phyloP scores from a whole-genome alignment of 2,797 vertebrate species.

The Hozukius guyotensis region DNA sequence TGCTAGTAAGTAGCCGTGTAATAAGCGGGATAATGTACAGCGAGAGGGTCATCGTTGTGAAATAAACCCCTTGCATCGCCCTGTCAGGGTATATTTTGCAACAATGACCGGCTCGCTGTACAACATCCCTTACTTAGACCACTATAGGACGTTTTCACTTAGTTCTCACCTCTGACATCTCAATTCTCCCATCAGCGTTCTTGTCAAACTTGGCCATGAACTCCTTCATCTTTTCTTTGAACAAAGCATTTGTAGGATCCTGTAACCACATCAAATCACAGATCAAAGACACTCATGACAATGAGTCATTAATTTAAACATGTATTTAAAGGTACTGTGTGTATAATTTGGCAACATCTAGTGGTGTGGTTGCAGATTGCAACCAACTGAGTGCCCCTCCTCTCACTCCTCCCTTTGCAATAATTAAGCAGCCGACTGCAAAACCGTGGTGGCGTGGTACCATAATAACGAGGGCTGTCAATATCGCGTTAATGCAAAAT shows the following conservation, averaged over 20 bases:
- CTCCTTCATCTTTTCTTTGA: slow-evolving; percentile 93
- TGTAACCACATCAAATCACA: slow-evolving; percentile 50
- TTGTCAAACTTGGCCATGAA: slow-evolving; percentile 95
- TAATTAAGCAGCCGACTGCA: too few species aligned
- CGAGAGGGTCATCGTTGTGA: not conserved
- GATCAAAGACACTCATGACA: not conserved
- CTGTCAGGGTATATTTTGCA: not conserved
- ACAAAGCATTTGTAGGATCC: slow-evolving; percentile 83
- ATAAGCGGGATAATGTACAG: not conserved
- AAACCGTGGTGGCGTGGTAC: too few species aligned
- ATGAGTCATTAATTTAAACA: not conserved
- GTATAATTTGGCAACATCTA: too few species aligned
- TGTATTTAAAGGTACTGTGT: not conserved
- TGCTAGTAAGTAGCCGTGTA: not conserved
- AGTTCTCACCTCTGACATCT: slow-evolving; percentile 92
- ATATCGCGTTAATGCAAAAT: too few species aligned
- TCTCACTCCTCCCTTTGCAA: too few species aligned
- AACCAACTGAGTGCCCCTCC: too few species aligned
- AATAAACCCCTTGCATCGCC: not conserved
- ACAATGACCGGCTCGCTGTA: not conserved
- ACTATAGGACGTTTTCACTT: not conserved
- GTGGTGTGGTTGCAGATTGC: too few species aligned
- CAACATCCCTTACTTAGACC: not conserved
- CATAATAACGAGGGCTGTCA: too few species aligned
- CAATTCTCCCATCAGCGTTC: slow-evolving; percentile 91